These are phyloP conservation scores for Zaprionus ghesquierei DNA, from an alignment of 1,140 invertebrate species.

Conservation along the genomic window DNA sequence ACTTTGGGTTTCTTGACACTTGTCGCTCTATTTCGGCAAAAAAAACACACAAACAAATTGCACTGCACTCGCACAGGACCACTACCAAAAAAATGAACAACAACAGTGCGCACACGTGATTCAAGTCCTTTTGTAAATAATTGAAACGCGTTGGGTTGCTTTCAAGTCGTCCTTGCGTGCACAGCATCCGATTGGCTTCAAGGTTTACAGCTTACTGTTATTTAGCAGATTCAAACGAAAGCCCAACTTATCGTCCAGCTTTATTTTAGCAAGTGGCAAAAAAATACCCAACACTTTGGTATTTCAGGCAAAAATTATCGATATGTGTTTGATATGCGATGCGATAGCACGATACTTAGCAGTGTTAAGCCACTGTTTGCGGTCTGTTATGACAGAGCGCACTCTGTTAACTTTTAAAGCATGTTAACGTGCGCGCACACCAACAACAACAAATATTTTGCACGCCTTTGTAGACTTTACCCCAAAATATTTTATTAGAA, in stretches of 20 bases:
- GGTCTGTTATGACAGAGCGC: not conserved
- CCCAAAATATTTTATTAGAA: not conserved
- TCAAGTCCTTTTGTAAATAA: constrained; percentile 17
- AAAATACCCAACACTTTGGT: not conserved
- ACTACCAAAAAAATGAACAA: not conserved
- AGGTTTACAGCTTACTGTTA: constrained; percentile 45
- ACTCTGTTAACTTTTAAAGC: not conserved
- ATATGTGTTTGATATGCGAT: not conserved
- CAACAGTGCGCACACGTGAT: constrained; percentile 29
- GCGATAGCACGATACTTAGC: not conserved
- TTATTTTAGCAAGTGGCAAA: not conserved
- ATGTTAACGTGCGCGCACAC: no score
- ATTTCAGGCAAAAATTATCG: not conserved
- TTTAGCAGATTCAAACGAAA: constrained; percentile 20
- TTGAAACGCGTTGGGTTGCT: constrained; percentile 6
- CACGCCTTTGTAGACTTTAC: no score
- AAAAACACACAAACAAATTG: not conserved
- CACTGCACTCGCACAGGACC: not conserved
- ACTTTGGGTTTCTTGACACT: constrained; percentile 5
- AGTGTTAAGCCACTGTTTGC: not conserved
- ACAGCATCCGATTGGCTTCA: constrained; percentile 36
- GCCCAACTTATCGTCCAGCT: not conserved
- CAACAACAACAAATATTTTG: no score
- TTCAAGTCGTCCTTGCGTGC: constrained; percentile 9
- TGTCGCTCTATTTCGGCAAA: constrained; percentile 11